These are phyloP conservation scores for Papilio machaon DNA, from an alignment of 1,140 invertebrate species.

Conservation along the genomic window DNA sequence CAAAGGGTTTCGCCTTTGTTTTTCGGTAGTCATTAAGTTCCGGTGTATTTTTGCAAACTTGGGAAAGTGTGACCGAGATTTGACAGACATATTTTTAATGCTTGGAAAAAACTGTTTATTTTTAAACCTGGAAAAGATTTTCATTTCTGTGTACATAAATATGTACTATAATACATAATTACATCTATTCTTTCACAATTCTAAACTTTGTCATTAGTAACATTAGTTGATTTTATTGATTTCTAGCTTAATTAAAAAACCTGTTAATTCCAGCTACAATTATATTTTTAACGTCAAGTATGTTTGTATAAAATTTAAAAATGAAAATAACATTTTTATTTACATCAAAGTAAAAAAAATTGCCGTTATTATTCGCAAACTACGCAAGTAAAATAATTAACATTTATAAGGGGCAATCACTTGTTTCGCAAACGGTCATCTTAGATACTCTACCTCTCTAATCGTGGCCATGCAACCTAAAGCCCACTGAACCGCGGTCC, in stretches of 20 bases:
- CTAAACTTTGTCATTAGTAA: too few relatives aligned
- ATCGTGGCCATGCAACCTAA: constrained; percentile 1
- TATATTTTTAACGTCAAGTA: too few relatives aligned
- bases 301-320: too few relatives aligned
- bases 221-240: too few relatives aligned
- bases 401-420: constrained; percentile 23
- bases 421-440: constrained; percentile 28
- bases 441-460: not conserved
- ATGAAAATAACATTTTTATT: too few relatives aligned
- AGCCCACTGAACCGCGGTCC: constrained; percentile 17
- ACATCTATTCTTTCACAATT: too few relatives aligned
- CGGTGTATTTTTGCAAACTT: not conserved
- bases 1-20: constrained; percentile 27
- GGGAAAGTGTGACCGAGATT: not conserved
- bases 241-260: too few relatives aligned
- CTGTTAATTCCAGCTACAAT: too few relatives aligned
- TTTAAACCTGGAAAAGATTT: not conserved
- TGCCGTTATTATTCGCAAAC: not conserved
- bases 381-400: constrained; percentile 22
- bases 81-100: not conserved
- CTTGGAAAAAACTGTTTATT: not conserved
- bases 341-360: not conserved
- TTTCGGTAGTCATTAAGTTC: constrained; percentile 22
- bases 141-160: too few relatives aligned
- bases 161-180: too few relatives aligned